These are phyloP conservation scores for Monodelphis domestica DNA, from an alignment of 2,797 vertebrate genomes.

Conservation along the genomic window DNA sequence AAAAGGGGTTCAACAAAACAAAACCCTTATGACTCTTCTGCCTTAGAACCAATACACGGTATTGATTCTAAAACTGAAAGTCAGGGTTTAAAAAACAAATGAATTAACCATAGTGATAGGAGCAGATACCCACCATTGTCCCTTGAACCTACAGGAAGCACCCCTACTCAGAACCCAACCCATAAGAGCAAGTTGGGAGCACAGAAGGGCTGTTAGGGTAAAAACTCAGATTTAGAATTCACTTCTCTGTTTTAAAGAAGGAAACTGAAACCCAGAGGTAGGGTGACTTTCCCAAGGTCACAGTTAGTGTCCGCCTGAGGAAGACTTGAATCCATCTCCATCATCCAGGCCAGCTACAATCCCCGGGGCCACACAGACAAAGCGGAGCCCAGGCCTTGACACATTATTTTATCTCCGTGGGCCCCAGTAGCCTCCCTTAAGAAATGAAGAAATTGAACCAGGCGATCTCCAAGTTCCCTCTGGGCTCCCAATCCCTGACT, in stretches of 20 bases:
- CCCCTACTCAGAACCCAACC: neutral
- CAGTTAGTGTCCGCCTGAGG: neutral
- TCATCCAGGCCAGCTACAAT: neutral
- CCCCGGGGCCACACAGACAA: neutral
- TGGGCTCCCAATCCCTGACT: neutral
- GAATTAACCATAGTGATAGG: neutral
- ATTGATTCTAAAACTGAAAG: no score
- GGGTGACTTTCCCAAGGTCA: neutral
- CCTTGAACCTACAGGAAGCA: neutral
- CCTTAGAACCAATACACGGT: no score
- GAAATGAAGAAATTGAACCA: neutral
- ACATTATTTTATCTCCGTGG: neutral
- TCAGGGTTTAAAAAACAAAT: no score
- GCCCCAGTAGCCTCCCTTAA: neutral
- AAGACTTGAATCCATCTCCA: neutral
- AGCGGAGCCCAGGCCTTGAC: neutral
- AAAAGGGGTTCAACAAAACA: slow-evolving; percentile 89
- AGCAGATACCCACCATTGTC: neutral
- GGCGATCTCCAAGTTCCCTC: neutral
- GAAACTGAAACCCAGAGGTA: neutral
- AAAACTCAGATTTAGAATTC: neutral
- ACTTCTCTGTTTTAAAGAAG: neutral
- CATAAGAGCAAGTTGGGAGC: neutral
- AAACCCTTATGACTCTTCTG: no score
- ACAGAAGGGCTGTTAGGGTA: neutral